Conservation (phyloP, 2,888 invertebrate genomes). For the Eristalis tenax region DNA sequence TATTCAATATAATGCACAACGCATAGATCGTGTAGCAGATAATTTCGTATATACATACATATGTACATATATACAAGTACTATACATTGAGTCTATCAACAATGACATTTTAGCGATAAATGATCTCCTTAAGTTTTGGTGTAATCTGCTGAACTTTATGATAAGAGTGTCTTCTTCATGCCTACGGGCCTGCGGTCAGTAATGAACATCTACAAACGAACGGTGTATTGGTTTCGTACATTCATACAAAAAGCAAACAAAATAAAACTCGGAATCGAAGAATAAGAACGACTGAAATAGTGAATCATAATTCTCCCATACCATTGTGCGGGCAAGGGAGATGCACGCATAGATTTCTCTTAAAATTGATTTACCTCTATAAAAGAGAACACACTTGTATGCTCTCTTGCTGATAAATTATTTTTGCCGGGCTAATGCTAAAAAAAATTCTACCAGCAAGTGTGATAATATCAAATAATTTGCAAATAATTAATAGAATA, state of each 20-base stretch:
- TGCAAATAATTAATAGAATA: slow-evolving; percentile 33
- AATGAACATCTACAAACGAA: neutral
- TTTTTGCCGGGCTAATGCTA: slow-evolving; percentile 39
- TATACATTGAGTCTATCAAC: slow-evolving; percentile 5
- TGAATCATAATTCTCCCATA: slow-evolving; percentile 24
- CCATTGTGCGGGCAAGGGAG: slow-evolving; percentile 23
- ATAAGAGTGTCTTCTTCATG: slow-evolving; percentile 35
- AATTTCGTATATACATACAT: neutral
- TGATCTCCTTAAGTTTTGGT: slow-evolving; percentile 12
- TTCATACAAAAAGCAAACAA: slow-evolving; percentile 6
- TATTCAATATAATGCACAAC: neutral
- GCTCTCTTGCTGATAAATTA: slow-evolving; percentile 10
- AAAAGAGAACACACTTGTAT: slow-evolving; percentile 22
- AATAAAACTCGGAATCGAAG: slow-evolving; percentile 20
- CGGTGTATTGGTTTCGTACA: slow-evolving; percentile 24
- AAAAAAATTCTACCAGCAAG: neutral
- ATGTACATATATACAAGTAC: neutral
- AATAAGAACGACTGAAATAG: slow-evolving; percentile 53
- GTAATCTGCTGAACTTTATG: slow-evolving; percentile 42
- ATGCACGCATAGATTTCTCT: slow-evolving; percentile 33
- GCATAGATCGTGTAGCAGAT: neutral
- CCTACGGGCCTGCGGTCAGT: neutral
- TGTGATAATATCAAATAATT: slow-evolving; percentile 47
- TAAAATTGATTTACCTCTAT: slow-evolving; percentile 4
- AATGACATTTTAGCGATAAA: slow-evolving; percentile 9